Conservation (phyloP, 2,797 vertebrate species). For the Paratrypauchen microcephalus region DNA sequence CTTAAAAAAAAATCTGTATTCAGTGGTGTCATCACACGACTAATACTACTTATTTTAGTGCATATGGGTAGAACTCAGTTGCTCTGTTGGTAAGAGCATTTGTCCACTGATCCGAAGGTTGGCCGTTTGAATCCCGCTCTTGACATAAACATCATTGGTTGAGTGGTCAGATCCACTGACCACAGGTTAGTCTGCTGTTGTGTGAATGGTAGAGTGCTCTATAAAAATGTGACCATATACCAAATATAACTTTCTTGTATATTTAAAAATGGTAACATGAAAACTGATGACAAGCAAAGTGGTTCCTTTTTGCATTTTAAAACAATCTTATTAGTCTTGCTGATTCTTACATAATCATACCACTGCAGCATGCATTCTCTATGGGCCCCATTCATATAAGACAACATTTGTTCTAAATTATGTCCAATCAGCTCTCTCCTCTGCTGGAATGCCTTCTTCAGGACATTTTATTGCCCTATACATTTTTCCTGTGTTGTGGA, state of each 20-base stretch:
- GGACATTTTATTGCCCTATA: constrained; percentile 64
- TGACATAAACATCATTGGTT: no score
- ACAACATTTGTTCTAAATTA: constrained; percentile 67
- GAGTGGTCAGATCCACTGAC: no score
- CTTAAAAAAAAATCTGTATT: no score
- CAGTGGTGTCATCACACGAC: no score
- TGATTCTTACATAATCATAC: not conserved
- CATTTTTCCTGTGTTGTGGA: constrained; percentile 50
- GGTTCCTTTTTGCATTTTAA: not conserved
- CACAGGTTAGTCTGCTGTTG: no score
- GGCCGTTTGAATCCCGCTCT: no score
- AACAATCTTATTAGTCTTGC: not conserved
- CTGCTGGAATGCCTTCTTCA: constrained; percentile 58
- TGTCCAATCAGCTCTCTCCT: constrained; percentile 42
- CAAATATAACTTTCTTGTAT: not conserved
- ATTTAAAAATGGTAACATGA: not conserved
- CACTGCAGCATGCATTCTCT: not conserved
- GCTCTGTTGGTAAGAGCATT: no score
- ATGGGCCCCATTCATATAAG: constrained; percentile 54
- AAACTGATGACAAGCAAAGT: not conserved
- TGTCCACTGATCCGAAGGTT: no score
- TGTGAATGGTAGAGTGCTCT: no score
- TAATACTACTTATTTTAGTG: no score
- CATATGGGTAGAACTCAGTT: no score
- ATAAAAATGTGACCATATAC: no score